Evolutionary conservation across 1,140 invertebrate species (phyloP).

Genomic region (Matsumurasca onukii): DNA sequence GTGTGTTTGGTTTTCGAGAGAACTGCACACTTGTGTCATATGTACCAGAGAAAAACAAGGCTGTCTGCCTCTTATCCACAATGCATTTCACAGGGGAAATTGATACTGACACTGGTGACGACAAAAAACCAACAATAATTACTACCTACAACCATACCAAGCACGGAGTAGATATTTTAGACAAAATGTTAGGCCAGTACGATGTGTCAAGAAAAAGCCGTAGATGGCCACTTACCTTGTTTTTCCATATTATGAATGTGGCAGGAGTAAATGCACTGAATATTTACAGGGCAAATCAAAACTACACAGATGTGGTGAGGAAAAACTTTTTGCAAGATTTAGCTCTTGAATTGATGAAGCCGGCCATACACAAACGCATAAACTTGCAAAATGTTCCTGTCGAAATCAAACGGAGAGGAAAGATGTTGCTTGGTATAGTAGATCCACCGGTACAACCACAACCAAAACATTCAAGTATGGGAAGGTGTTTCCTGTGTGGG

Average conservation of each 20-base stretch:
- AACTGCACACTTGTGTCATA: slow-evolving; percentile 37
- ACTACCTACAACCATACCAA: slow-evolving; percentile 46
- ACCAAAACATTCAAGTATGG: background rate
- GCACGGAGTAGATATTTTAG: slow-evolving; percentile 46
- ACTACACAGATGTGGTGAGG: too few relatives aligned
- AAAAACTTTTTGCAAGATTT: too few relatives aligned
- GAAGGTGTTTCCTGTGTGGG: slow-evolving; percentile 16
- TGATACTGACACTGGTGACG: too few relatives aligned
- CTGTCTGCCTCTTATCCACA: slow-evolving; percentile 32
- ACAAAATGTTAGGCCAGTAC: slow-evolving; percentile 30
- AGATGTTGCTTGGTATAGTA: background rate
- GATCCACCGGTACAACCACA: background rate
- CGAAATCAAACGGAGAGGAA: slow-evolving; percentile 13
- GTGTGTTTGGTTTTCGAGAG: slow-evolving; percentile 32
- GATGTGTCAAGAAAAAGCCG: too few relatives aligned
- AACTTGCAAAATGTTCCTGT: background rate
- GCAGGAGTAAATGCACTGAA: slow-evolving; percentile 14
- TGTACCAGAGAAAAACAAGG: slow-evolving; percentile 36
- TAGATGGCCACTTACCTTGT: slow-evolving; percentile 38
- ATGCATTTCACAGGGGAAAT: slow-evolving; percentile 33
- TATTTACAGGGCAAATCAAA: background rate
- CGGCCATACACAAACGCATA: slow-evolving; percentile 5
- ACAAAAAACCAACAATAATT: too few relatives aligned
- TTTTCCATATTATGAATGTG: too few relatives aligned
- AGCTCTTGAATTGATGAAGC: slow-evolving; percentile 17